Evolutionary conservation across 2,113 vertebrate genomes (phyloP), one percentile per base, ranked within the genome.

Genomic region (Hymenochirus boettgeri): DNA sequence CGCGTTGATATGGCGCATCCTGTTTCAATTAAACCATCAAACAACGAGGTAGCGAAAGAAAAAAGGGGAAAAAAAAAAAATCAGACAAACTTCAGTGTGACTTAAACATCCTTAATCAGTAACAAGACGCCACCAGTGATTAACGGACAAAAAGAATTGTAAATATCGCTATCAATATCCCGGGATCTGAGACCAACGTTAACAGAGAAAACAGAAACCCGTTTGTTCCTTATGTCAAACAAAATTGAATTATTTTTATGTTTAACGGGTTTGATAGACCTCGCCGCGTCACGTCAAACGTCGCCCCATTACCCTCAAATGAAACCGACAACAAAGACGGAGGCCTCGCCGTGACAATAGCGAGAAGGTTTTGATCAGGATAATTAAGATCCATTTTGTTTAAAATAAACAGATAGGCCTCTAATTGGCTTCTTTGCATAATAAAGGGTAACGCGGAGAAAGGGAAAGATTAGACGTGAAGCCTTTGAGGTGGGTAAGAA

Each of bases 381-480:
- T 99, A 99, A 99, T 98, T 97, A 98, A 98, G 93, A 95, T 88
- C 90, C 93, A 95, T 97, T 98, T 98, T 97, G 92, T 96, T 94
- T 96, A 91, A 97, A 96, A 98, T 95, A 99, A 97, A 97, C 95
- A 97, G 93, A 95, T 94, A 96, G 75, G 86, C 91, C 84, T 95
- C 90, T 98, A 99, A 99, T 99, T 99, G 95, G 92, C 93, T 97
- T 91, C 92, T 98, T 96, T 99, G 92, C 96, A 98, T 98, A 94
- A 98, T 93, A 99, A 97, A 98, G 92, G 84, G 82, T 91, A 90
- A 88, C 91, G 85, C 90, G 86, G 58, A 84, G 82, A 79, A 80
- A 80, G 79, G 77, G 72, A 74, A 86, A 90, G 89, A 94, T 92
- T 88, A 93, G 89, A 92, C 83, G 79, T 78, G n/a, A 78, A 67